Percentiles rank a stretch among this genome's conserved stretches.
Conservation (phyloP, 2,888 invertebrate genomes). For the Pachycephus smyrnensis region DNA sequence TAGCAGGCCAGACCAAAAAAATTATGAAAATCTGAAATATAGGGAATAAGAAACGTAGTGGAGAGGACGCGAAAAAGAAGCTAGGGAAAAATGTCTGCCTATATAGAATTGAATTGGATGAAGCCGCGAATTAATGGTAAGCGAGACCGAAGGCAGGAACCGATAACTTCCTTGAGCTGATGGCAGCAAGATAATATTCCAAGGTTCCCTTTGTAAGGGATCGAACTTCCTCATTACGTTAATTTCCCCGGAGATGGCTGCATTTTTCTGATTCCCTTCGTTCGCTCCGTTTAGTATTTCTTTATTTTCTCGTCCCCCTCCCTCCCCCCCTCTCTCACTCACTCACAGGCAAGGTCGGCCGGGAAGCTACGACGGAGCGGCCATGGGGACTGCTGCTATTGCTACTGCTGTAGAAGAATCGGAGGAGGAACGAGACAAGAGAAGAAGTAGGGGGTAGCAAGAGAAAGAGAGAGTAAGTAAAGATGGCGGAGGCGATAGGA, state of each 20-base stretch:
- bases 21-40: no score
- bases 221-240: slow-evolving; percentile 61
- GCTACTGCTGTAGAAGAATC: not conserved
- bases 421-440: not conserved
- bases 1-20: no score
- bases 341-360: not conserved
- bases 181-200: slow-evolving; percentile 26
- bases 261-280: slow-evolving; percentile 59
- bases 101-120: not conserved
- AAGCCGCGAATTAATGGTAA: not conserved
- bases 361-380: no score
- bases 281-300: slow-evolving; percentile 35
- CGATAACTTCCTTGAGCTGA: slow-evolving; percentile 8
- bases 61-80: no score
- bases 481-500: slow-evolving; percentile 21
- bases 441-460: not conserved
- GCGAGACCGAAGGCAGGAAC: not conserved
- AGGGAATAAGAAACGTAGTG: no score
- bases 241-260: slow-evolving; percentile 61
- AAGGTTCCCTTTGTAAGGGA: slow-evolving; percentile 37
- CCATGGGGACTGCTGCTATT: no score
- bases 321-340: not conserved
- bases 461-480: not conserved
- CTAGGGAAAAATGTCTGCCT: not conserved
- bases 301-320: slow-evolving; percentile 18